Percentiles rank a stretch among this genome's conserved stretches.
Conservation (phyloP, 2,888 invertebrate species). For the Euplagia quadripunctaria region DNA sequence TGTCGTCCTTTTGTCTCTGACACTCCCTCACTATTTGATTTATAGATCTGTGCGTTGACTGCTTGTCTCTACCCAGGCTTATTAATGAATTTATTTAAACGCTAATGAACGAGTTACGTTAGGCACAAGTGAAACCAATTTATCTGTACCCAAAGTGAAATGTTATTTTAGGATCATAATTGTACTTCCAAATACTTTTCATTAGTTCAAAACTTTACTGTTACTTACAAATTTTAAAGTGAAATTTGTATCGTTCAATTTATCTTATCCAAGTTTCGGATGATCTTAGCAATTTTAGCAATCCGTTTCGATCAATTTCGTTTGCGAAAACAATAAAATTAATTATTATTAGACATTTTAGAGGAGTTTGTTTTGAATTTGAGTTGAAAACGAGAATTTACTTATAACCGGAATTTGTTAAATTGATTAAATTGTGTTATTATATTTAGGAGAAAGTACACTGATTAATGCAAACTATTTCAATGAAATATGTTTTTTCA, state of each 20-base stretch:
- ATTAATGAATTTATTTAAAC: constrained; percentile 88
- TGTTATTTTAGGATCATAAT: constrained; percentile 76
- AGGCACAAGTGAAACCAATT: constrained; percentile 80
- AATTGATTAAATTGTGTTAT: neutral
- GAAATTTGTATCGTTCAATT: constrained; percentile 50
- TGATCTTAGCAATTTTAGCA: constrained; percentile 46
- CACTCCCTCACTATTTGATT: constrained; percentile 87
- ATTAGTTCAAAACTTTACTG: constrained; percentile 44
- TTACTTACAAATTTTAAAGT: constrained; percentile 45
- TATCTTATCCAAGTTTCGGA: constrained; percentile 47
- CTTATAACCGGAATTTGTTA: neutral
- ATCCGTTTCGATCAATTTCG: constrained; percentile 45
- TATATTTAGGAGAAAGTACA: neutral
- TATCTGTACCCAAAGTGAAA: constrained; percentile 75
- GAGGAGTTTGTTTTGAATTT: constrained; percentile 27
- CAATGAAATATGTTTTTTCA: no score
- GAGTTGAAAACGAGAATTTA: constrained; percentile 4
- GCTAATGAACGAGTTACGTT: constrained; percentile 86
- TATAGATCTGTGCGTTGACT: constrained; percentile 84
- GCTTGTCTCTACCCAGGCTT: constrained; percentile 79
- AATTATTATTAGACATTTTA: constrained; percentile 36
- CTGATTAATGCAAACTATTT: neutral
- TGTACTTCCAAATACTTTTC: constrained; percentile 47
- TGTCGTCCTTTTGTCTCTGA: constrained; percentile 84
- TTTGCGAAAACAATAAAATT: constrained; percentile 47